Evolutionary conservation across 1,140 invertebrate species (phyloP).

Genomic region (Eueides isabella): DNA sequence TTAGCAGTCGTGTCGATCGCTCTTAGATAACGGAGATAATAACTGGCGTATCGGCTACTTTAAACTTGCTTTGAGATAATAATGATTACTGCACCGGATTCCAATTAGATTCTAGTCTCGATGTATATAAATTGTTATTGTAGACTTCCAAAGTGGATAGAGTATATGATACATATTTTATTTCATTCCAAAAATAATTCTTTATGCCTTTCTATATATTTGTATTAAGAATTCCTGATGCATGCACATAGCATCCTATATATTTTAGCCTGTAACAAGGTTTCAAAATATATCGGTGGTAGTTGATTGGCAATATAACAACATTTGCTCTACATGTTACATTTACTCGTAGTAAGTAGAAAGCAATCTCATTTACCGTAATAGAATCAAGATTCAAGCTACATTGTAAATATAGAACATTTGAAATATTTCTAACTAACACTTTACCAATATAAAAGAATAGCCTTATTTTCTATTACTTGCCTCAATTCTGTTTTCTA

Average conservation of each 20-base stretch:
- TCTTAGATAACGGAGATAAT: constrained; percentile 56
- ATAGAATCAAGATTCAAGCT: not conserved
- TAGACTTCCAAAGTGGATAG: not conserved
- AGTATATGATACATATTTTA: not conserved
- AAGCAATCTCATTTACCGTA: constrained; percentile 3
- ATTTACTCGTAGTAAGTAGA: not conserved
- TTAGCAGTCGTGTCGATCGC: constrained; percentile 50
- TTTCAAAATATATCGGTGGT: not conserved
- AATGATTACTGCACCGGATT: constrained; percentile 32
- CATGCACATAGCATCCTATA: no score
- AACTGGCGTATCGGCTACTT: constrained; percentile 51
- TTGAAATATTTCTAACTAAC: not conserved
- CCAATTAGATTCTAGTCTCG: constrained; percentile 32
- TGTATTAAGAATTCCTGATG: no score
- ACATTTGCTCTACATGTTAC: not conserved
- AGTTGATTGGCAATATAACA: not conserved
- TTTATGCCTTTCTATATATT: no score
- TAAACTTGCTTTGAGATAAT: constrained; percentile 43
- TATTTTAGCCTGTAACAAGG: not conserved
- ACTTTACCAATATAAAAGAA: no score
- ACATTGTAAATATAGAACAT: constrained; percentile 4
- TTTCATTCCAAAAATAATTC: not conserved
- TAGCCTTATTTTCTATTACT: no score
- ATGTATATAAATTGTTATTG: not conserved
- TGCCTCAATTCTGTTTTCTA: no score